These are phyloP conservation scores for Pristionchus exspectatus DNA, from an alignment of 2,888 invertebrate genomes.

Conservation along the genomic window DNA sequence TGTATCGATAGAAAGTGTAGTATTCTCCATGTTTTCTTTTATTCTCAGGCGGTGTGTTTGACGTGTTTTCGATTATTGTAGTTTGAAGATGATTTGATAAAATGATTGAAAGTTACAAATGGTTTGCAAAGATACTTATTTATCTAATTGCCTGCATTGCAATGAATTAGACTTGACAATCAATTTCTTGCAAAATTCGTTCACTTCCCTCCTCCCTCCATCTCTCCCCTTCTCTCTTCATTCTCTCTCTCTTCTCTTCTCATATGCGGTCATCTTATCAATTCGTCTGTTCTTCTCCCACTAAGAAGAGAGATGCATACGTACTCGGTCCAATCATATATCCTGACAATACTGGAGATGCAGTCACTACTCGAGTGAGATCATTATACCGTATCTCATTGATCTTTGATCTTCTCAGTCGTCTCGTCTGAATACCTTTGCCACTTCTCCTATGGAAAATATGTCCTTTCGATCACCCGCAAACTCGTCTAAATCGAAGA, in stretches of 20 bases:
- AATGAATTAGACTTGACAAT: not conserved
- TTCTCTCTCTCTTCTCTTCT: not conserved
- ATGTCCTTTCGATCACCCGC: not conserved
- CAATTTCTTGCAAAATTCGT: not conserved
- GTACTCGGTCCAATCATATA: not conserved
- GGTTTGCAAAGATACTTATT: not conserved
- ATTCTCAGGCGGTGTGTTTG: conserved; percentile 23
- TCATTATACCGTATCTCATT: not conserved
- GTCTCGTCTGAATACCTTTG: not conserved
- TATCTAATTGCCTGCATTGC: not conserved
- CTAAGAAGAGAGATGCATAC: not conserved
- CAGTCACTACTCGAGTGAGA: not conserved
- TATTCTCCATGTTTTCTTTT: conserved; percentile 32
- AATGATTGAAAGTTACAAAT: not conserved
- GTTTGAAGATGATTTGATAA: not conserved
- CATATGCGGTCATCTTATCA: not conserved
- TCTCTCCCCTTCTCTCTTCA: conserved; percentile 4
- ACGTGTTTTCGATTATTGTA: conserved; percentile 35
- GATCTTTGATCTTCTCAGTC: conserved; percentile 1
- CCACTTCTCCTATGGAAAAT: not conserved
- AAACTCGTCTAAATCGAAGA: not conserved
- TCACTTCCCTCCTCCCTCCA: no score
- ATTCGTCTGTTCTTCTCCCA: not conserved
- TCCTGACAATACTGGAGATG: not conserved
- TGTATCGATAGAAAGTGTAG: conserved; percentile 44